These are phyloP conservation scores for Matsumyia berberina DNA, from an alignment of 2,888 invertebrate genomes.

Conservation along the genomic window DNA sequence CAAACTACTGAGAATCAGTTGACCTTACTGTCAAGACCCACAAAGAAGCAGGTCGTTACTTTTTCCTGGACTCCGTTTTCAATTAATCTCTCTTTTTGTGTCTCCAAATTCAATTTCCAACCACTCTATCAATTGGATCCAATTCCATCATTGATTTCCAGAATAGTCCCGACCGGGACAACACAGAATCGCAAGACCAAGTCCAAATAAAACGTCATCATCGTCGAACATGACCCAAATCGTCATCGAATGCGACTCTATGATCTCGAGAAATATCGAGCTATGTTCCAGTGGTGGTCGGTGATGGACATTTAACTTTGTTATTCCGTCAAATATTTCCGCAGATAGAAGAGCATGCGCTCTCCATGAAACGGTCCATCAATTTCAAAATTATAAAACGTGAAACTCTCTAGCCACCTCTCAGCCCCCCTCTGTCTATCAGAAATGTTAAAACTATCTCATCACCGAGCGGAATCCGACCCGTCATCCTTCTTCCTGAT, in stretches of 20 bases:
- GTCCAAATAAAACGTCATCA: constrained; percentile 74
- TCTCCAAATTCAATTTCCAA: constrained; percentile 43
- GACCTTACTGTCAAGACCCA: not conserved
- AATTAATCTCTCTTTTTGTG: constrained; percentile 13
- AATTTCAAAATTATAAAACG: constrained; percentile 68
- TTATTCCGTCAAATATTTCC: constrained; percentile 6
- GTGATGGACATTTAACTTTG: constrained; percentile 26
- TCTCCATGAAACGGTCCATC: constrained; percentile 53
- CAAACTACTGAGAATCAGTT: not conserved
- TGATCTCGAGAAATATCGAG: constrained; percentile 42
- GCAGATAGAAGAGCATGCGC: not conserved
- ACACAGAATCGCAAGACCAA: constrained; percentile 50
- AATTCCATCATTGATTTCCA: constrained; percentile 69
- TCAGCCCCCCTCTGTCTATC: not conserved
- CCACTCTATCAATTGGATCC: constrained; percentile 58
- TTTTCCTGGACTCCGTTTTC: constrained; percentile 39
- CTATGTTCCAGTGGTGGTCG: not conserved
- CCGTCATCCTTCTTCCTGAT: constrained; percentile 11
- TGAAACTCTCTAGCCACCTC: constrained; percentile 41
- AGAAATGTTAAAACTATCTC: constrained; percentile 15
- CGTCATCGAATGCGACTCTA: constrained; percentile 31
- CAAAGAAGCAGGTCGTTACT: constrained; percentile 19
- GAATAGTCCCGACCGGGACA: constrained; percentile 47
- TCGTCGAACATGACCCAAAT: constrained; percentile 73
- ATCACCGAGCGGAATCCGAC: constrained; percentile 7